Evolutionary conservation across 2,113 vertebrate species (phyloP).

Genomic region (Euleptes europaea): DNA sequence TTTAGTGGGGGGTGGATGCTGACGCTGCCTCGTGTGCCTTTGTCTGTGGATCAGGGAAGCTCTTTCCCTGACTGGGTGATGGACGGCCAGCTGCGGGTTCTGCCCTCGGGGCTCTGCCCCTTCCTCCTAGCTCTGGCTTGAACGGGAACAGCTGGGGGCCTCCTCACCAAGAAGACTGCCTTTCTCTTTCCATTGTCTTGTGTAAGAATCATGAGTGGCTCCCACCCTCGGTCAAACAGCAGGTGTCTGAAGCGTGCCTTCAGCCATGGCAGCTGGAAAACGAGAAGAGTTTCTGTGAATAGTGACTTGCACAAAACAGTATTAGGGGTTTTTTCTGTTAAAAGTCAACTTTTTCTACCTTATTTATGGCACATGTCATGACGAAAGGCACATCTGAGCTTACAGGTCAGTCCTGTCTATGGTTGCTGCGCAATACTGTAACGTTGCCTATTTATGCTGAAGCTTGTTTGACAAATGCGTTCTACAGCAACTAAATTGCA

Average conservation of each 20-base stretch:
- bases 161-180: background rate
- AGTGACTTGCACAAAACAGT: slow-evolving; percentile 16
- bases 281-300: background rate
- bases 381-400: slow-evolving; percentile 6
- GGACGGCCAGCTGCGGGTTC: background rate
- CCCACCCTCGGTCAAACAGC: background rate
- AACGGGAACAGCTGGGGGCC: background rate
- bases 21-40: fast-evolving
- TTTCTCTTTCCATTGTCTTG: background rate
- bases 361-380: background rate
- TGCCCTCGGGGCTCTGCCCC: fast-evolving
- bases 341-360: slow-evolving; percentile 11
- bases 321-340: background rate
- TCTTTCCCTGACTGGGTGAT: background rate
- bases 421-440: background rate
- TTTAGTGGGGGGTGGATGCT: background rate
- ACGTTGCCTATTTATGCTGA: background rate
- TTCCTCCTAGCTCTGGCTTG: fast-evolving
- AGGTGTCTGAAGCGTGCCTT: background rate
- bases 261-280: fast-evolving
- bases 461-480: too few species aligned
- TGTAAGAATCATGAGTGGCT: background rate
- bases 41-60: fast-evolving
- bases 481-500: background rate
- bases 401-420: slow-evolving; percentile 9